Evolutionary conservation across 2,888 invertebrate species (phyloP), one percentile per base, ranked within the genome.

Genomic region (Erynnis tages): DNA sequence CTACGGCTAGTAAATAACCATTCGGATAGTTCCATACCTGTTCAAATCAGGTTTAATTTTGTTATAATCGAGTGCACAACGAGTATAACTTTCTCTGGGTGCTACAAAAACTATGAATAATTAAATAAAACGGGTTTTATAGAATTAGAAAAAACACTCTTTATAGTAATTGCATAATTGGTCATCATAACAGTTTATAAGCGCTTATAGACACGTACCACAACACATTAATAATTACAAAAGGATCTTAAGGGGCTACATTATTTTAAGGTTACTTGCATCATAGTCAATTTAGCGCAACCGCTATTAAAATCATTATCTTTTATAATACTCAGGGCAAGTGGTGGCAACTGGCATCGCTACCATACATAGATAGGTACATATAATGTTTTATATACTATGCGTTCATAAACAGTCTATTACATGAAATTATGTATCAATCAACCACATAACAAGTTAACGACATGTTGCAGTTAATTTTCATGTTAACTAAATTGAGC

Each of bases 41-140:
- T 38, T 40, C 21, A 16, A 48, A 48, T 38, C 48, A 38, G 48
- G 47, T 40, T 48, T 32, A 23, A 21, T 40, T 40, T 40, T 48
- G 38, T 32, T 48, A 40, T 14, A 48, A 48, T 40, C 40, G 30
- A 40, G 21, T 48, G 40, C 32, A 48, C 30, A 40, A 40, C 40
- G 21, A 30, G 38, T 30, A 40, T 48, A 48, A 48, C 48, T 48
- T 48, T 48, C 48, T 40, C 48, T 10, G 11, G 19, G 10, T 23
- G 17, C 8, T 38, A 45, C 34, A 46, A 37, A 46, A 46, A 46
- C 45, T 23, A 16, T 35, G 35, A 25, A 46, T 44, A 30, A 34
- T 8, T 16, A 30, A 30, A n/a, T 7, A 11, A 46, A 35, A 46
- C 34, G 16, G 45, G 45, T 45, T 19, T 5, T 17, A 37, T 7